Evolutionary conservation across 2,888 invertebrate genomes (phyloP).

Genomic region (Aquatica leii): DNA sequence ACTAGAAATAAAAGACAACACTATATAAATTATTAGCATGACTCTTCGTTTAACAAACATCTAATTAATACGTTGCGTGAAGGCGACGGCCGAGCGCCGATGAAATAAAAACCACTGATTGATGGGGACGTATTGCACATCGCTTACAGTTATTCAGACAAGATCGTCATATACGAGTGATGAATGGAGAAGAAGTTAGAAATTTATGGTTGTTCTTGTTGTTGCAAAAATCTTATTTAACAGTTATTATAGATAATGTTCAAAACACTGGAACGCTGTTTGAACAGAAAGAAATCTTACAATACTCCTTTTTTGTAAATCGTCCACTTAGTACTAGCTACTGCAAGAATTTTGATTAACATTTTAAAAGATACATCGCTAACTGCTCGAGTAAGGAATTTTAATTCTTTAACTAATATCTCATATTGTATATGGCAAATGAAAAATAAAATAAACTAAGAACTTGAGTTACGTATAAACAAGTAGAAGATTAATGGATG

Average conservation of each 20-base stretch:
- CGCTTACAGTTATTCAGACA: constrained; percentile 37
- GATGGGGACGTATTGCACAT: constrained; percentile 40
- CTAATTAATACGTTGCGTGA: constrained; percentile 52
- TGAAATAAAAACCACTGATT: constrained; percentile 37
- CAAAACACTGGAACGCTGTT: background rate
- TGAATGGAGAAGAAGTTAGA: constrained; percentile 29
- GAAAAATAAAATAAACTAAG: too few relatives aligned
- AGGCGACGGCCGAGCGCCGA: constrained; percentile 39
- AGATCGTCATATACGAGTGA: constrained; percentile 36
- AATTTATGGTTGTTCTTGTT: constrained; percentile 14
- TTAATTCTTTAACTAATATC: too few relatives aligned
- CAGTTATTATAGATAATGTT: constrained; percentile 5
- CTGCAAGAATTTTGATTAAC: too few relatives aligned
- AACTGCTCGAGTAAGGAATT: too few relatives aligned
- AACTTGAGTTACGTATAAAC: too few relatives aligned
- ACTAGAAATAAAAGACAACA: constrained; percentile 46
- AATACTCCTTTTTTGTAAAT: too few relatives aligned
- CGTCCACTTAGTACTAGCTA: too few relatives aligned
- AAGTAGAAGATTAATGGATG: too few relatives aligned
- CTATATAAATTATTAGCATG: constrained; percentile 51
- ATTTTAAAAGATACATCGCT: too few relatives aligned
- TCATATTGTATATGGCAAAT: too few relatives aligned
- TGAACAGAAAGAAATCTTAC: too few relatives aligned
- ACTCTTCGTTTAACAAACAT: constrained; percentile 50
- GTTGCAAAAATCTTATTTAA: constrained; percentile 3